Base-by-base conservation (phyloP, 2,113 vertebrate genomes). In the Dolichallabes microphthalmus region DNA sequence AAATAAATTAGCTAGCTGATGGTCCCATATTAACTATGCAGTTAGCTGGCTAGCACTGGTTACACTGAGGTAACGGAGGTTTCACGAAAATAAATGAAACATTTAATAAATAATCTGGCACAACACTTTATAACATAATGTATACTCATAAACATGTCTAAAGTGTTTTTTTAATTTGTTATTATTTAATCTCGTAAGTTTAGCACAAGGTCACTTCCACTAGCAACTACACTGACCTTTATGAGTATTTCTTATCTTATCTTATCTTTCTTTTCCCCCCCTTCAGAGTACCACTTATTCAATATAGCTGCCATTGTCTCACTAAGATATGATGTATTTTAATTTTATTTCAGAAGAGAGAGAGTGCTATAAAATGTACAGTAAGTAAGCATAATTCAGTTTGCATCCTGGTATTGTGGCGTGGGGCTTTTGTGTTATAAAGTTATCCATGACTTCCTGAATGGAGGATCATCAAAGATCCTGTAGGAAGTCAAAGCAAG, bases 371-470 rank as follows among this genome's bases (percentile, higher is more conserved):
- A 69, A 82, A 55, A 71, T 82, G 80, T 82, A 57, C 64, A 69
- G 80, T 69, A 82, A 69, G 63, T 69, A 69, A 82, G 80, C 57
- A 14, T 79, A 79, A 79, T 79, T 60, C 76, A 79, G 76, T 79
- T 79, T 79, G 76, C 55, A 60, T 25, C 76, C 55, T 60, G 12
- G 76, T 32, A 79, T 79, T 79, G 76, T 79, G 76, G 55, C 32
- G 76, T 60, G 76, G 55, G 55, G 30, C 76, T 79, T 79, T 79
- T 79, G 76, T 79, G 76, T 79, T 79, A 79, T 69, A 82, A 55
- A 82, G 80, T 82, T 69, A 82, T 57, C 63, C 19, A 55, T 22
- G 64, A 82, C 80, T 75, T 83, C 82, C 82, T 84, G 73, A 83
- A 74, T 60, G 53, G 35, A 80, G 64, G 19, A 85, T 57, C 84